Evolutionary conservation across 2,113 vertebrate species (phyloP).

Genomic region (Chrysemys picta): DNA sequence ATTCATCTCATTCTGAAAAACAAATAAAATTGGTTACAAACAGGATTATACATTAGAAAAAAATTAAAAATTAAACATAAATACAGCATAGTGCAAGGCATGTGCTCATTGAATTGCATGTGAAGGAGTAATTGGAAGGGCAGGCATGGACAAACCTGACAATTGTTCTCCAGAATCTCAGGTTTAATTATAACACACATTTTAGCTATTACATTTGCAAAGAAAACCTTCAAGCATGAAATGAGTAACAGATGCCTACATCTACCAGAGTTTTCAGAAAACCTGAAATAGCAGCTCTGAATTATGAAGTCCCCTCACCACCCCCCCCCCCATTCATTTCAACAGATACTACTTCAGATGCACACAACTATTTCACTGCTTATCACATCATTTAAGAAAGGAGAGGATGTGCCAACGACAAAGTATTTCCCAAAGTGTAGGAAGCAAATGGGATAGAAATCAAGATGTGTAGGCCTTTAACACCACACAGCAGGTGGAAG

Average conservation of each 20-base stretch:
- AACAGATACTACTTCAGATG: not conserved
- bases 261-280: not conserved
- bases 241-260: not conserved
- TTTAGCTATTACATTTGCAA: not conserved
- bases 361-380: not conserved
- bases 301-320: not conserved
- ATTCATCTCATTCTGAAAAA: constrained; percentile 79
- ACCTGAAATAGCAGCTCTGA: not conserved
- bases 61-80: not conserved
- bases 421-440: not conserved
- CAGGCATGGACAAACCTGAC: not conserved
- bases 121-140: not conserved
- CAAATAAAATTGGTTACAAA: not conserved
- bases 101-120: not conserved
- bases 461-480: not conserved
- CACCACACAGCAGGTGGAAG: not conserved
- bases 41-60: not conserved
- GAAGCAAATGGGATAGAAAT: not conserved
- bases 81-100: not conserved
- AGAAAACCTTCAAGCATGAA: not conserved
- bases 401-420: not conserved
- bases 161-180: not conserved
- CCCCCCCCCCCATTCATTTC: not conserved
- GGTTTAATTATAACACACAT: not conserved
- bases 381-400: not conserved